phyloP scores from a whole-genome alignment of 2,113 vertebrate species.

The Barnardius zonarius region DNA sequence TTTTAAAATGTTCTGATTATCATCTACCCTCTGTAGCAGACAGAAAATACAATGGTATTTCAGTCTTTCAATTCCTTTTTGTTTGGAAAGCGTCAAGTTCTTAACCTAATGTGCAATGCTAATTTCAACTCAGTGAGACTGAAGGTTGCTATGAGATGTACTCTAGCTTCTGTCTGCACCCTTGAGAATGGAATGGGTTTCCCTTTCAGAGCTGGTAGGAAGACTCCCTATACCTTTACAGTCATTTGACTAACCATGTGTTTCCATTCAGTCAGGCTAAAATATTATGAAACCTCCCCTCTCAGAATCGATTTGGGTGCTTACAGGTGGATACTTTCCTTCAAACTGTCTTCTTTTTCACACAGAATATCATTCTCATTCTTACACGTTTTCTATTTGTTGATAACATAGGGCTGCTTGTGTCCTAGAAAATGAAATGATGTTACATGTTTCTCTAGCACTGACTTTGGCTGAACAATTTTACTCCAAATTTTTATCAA shows the following conservation, averaged over 20 bases:
- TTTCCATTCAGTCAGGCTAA: not conserved
- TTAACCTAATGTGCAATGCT: not conserved
- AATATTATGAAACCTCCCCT: not conserved
- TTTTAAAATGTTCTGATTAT: not conserved
- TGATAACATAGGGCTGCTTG: not conserved
- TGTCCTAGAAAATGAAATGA: not conserved
- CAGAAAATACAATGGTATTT: not conserved
- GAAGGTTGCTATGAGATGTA: not conserved
- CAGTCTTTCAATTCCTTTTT: not conserved
- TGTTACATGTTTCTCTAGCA: not conserved
- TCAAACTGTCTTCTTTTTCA: not conserved
- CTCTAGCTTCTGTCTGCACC: not conserved
- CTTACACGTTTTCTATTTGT: not conserved
- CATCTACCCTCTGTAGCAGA: not conserved
- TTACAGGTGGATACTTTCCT: not conserved
- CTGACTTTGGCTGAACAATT: not conserved
- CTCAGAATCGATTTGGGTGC: not conserved
- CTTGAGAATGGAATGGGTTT: not conserved
- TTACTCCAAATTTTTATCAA: not conserved
- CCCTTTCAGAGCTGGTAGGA: not conserved
- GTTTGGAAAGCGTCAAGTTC: not conserved
- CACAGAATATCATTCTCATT: not conserved
- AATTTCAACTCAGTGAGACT: not conserved
- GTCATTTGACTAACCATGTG: not conserved
- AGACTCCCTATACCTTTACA: not conserved